Evolutionary conservation across 2,797 vertebrate genomes (phyloP).

Genomic region (Setipinna tenuifilis): DNA sequence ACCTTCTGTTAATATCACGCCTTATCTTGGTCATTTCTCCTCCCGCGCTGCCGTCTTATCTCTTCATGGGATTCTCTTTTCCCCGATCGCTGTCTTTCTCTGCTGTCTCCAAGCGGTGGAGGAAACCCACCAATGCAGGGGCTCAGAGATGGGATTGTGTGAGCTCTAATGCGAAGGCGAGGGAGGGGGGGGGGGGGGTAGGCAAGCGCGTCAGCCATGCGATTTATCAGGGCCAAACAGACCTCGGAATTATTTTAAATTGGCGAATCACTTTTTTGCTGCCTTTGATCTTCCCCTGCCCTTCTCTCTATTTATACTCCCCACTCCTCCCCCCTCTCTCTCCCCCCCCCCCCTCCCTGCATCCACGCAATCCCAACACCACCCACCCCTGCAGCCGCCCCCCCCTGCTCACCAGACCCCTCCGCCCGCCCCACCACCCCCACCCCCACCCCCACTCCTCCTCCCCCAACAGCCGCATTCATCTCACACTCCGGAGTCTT

Average conservation of each 20-base stretch:
- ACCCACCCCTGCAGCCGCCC: background rate
- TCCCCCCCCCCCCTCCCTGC: conserved; percentile 31
- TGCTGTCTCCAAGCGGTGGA: conserved; percentile 7
- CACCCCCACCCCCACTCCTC: conserved; percentile 23
- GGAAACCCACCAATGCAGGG: conserved; percentile 43
- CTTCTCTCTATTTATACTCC: conserved; percentile 63
- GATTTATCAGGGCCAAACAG: conserved; percentile 65
- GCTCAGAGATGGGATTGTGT: conserved; percentile 55
- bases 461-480: conserved; percentile 32
- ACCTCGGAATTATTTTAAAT: conserved; percentile 64
- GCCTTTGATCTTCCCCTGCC: conserved; percentile 65
- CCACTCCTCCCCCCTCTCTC: conserved; percentile 29
- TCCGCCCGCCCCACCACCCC: background rate
- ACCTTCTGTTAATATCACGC: conserved; percentile 36
- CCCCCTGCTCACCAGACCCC: too few relatives aligned
- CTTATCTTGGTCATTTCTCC: conserved; percentile 45
- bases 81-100: conserved; percentile 17
- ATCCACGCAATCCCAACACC: conserved; percentile 7
- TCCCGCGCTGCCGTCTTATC: conserved; percentile 14
- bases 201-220: conserved; percentile 49
- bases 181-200: conserved; percentile 3
- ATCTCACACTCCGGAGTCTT: conserved; percentile 20
- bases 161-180: conserved; percentile 36
- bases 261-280: conserved; percentile 56
- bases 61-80: background rate